Evolutionary conservation across 2,113 vertebrate genomes (phyloP), one percentile per base, ranked within the genome.

Genomic region (Notiomystis cincta): DNA sequence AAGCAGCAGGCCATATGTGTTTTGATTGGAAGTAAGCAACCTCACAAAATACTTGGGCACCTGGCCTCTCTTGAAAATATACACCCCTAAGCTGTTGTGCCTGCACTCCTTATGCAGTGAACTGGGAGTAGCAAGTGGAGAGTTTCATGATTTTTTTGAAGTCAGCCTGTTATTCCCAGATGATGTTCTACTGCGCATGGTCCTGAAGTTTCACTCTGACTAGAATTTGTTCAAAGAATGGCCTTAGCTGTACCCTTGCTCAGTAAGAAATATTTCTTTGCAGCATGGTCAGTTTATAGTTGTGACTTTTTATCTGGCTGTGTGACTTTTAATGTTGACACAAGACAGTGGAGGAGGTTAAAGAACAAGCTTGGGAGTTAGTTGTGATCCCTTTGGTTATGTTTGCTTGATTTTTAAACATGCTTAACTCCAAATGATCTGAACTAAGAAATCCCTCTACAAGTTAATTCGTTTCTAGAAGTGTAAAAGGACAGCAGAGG

Each of bases 311-410:
- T 23, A 10, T 33, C 23, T 33, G 20, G 6, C 28, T 66, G 3
- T 51, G n/a, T 82, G 54, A 47, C 51, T 78, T 82, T 11, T 14
- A 31, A 14, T 56, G 33, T 64, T 81, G 54, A 23, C 30, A 35
- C 20, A 42, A 62, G 58, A 44, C 0, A 1, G 24, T 19, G 9
- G 7, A 62, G 0, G 1, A 7, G 21, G 9, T 2, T 54, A 44
- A 82, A 44, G 58, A 93, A 44, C 2, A 0, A 79, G 22, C 11
- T 27, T 69, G 23, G 8, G 6, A 0, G 62, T 65, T 81, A 51
- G 7, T 37, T 79, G 56, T 79, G 37, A 44, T 47, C 18, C 23
- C 8, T 42, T 30, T 64, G 33, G 3, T 73, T 64, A 16, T 27
- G 11, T 45, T 21, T 3, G 1, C 50, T 89, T 88, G 31, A 30